Conservation (phyloP, 2,888 invertebrate genomes). For the Hypomecis atomaria region DNA sequence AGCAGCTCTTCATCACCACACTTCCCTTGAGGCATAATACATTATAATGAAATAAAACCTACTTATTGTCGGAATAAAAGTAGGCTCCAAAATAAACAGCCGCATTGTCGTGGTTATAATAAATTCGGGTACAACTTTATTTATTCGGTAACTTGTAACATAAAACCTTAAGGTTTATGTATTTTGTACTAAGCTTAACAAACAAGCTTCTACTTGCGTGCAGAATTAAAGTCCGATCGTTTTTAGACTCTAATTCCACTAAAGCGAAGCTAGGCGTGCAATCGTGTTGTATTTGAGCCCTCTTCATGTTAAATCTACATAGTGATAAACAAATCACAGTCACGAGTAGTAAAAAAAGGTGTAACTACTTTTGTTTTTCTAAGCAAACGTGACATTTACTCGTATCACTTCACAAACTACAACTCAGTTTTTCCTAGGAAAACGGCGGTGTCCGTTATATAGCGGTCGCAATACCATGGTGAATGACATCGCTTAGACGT, state of each 20-base stretch:
- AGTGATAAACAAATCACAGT: too few relatives aligned
- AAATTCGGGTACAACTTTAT: background rate
- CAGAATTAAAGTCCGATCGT: background rate
- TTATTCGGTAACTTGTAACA: slow-evolving; percentile 6
- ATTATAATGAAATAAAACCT: slow-evolving; percentile 1
- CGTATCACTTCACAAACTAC: too few relatives aligned
- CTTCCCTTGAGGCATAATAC: background rate
- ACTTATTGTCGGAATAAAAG: background rate
- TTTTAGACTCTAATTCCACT: background rate
- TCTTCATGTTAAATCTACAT: too few relatives aligned
- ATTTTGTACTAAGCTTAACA: background rate
- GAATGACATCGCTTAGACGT: too few relatives aligned
- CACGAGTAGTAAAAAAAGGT: too few relatives aligned
- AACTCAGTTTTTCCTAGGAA: too few relatives aligned
- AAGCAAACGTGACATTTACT: too few relatives aligned
- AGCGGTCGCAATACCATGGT: too few relatives aligned
- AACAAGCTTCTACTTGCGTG: slow-evolving; percentile 1
- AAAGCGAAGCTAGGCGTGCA: too few relatives aligned
- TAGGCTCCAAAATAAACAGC: background rate
- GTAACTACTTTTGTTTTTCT: too few relatives aligned
- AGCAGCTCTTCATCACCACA: background rate
- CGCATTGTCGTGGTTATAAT: slow-evolving; percentile 1
- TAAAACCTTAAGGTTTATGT: slow-evolving; percentile 6
- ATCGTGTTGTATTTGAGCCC: too few relatives aligned
- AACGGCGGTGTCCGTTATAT: too few relatives aligned